Conservation (phyloP, 1,140 invertebrate species). For the Lamellibrachia luymesi region DNA sequence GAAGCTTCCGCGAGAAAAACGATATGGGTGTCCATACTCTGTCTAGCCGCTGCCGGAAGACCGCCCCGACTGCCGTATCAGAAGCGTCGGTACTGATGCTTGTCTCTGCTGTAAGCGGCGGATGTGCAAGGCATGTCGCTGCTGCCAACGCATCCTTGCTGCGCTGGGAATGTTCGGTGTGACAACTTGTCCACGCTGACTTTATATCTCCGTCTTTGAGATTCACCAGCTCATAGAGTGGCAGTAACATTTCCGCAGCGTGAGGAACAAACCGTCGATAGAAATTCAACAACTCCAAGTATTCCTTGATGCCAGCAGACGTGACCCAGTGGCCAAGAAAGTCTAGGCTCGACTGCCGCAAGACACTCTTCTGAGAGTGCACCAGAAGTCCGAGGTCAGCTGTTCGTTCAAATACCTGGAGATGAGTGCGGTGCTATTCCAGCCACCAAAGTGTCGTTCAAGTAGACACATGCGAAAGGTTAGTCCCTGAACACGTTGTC, state of each 20-base stretch:
- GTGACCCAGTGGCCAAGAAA: not conserved
- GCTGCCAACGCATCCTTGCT: not conserved
- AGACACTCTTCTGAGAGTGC: not conserved
- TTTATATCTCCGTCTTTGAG: not conserved
- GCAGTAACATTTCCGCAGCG: conserved; percentile 15
- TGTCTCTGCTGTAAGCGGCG: not conserved
- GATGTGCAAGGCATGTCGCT: not conserved
- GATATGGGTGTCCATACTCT: not conserved
- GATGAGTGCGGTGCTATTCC: not conserved
- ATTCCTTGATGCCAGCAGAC: not conserved
- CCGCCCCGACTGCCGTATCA: not conserved
- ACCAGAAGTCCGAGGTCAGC: not conserved
- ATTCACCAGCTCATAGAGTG: conserved; percentile 13
- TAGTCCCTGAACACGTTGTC: conserved; percentile 25
- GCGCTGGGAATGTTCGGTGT: not conserved
- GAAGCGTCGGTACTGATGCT: not conserved
- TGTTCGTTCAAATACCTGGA: not conserved
- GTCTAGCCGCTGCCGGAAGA: not conserved
- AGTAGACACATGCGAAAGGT: conserved; percentile 24
- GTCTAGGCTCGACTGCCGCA: not conserved
- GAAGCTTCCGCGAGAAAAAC: not conserved
- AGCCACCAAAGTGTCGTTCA: conserved; percentile 30
- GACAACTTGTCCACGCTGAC: not conserved
- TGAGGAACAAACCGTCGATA: conserved; percentile 21
- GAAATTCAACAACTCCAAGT: conserved; percentile 24